Percentiles rank a stretch among this genome's conserved stretches.
These are phyloP conservation scores for Ornithorhynchus anatinus DNA, from an alignment of 2,113 vertebrate species.

Conservation along the genomic window DNA sequence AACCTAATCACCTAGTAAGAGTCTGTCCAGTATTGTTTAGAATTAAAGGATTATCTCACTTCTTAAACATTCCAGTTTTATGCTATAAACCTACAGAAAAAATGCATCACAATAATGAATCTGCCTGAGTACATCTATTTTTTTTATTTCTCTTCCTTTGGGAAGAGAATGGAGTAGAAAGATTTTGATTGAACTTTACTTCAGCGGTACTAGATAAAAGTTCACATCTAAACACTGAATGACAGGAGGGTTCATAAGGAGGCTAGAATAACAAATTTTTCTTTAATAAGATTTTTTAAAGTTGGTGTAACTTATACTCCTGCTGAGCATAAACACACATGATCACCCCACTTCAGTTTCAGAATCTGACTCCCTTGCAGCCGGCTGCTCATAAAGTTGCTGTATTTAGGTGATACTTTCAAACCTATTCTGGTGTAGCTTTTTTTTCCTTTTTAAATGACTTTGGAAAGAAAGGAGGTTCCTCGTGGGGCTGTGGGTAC, in stretches of 20 bases:
- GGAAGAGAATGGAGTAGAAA: too few relatives aligned
- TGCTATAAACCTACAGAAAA: too few relatives aligned
- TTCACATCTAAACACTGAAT: background rate
- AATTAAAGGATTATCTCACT: too few relatives aligned
- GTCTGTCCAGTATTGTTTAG: too few relatives aligned
- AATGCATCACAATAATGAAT: too few relatives aligned
- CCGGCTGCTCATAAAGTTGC: background rate
- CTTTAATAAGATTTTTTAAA: conserved; percentile 17
- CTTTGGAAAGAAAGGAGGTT: background rate
- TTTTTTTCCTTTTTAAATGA: too few relatives aligned
- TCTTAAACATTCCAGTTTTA: too few relatives aligned
- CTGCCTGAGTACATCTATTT: too few relatives aligned
- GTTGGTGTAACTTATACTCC: background rate
- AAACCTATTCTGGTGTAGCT: conserved; percentile 8
- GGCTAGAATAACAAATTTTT: background rate
- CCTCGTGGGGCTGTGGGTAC: conserved; percentile 5
- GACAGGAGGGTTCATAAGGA: background rate
- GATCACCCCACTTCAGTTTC: conserved; percentile 7
- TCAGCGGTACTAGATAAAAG: background rate
- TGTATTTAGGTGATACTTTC: conserved; percentile 2
- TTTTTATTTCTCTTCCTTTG: too few relatives aligned
- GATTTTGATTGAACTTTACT: background rate
- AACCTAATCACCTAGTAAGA: too few relatives aligned
- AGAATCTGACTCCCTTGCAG: conserved; percentile 18
- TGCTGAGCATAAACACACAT: background rate